Conservation (phyloP, 2,888 invertebrate genomes). For the Scaptodrosophila latifasciaeformis region DNA sequence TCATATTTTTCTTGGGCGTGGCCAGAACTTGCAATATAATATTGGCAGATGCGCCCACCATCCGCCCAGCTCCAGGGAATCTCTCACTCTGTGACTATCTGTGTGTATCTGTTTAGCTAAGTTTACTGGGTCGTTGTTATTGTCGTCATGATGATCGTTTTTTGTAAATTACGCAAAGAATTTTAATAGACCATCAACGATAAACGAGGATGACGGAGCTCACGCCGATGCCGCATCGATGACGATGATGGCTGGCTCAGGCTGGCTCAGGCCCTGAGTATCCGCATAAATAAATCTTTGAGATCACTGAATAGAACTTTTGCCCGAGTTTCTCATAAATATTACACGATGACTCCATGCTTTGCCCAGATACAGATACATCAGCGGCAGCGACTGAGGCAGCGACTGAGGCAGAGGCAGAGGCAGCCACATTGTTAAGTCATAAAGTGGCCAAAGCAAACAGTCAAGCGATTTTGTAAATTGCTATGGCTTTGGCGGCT, state of each 20-base stretch:
- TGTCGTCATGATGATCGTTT: not conserved
- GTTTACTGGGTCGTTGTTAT: constrained; percentile 37
- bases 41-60: constrained; percentile 6
- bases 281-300: too few relatives aligned
- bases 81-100: too few relatives aligned
- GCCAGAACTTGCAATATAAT: constrained; percentile 5
- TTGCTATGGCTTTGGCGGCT: constrained; percentile 21
- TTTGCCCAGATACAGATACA: not conserved
- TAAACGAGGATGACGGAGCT: too few relatives aligned
- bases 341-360: too few relatives aligned
- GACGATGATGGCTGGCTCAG: constrained; percentile 3
- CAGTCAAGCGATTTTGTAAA: too few relatives aligned
- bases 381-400: too few relatives aligned
- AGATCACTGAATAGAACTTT: too few relatives aligned
- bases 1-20: not conserved
- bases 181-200: constrained; percentile 66
- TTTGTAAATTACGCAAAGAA: constrained; percentile 59
- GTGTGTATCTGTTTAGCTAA: constrained; percentile 9
- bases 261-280: too few relatives aligned
- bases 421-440: too few relatives aligned
- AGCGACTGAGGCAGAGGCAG: too few relatives aligned
- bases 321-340: too few relatives aligned
- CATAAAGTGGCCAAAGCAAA: constrained; percentile 33
- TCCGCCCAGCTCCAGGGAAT: constrained; percentile 19
- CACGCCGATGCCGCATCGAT: too few relatives aligned